A percentile compares a stretch with the other conserved stretches of the same genome.
These are phyloP conservation scores for Neoniphon sammara DNA, from an alignment of 2,797 vertebrate genomes.

Conservation along the genomic window DNA sequence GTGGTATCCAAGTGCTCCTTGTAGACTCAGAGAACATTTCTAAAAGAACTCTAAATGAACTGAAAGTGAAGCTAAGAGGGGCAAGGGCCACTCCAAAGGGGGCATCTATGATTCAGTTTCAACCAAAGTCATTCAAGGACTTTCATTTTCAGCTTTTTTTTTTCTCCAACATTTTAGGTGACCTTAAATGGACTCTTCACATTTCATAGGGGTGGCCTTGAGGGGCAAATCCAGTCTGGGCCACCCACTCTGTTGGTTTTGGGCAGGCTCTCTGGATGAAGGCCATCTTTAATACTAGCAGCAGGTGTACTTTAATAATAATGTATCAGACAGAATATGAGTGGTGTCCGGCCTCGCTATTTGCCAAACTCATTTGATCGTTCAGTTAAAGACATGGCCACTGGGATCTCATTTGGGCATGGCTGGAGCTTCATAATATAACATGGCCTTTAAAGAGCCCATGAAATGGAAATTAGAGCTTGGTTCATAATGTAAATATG, in stretches of 20 bases:
- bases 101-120: not conserved
- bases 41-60: too few species aligned
- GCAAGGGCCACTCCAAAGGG: too few species aligned
- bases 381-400: slow-evolving; percentile 9
- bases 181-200: not conserved
- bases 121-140: not conserved
- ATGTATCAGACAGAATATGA: not conserved
- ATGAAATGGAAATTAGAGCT: not conserved
- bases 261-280: not conserved
- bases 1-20: too few species aligned
- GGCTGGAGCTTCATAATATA: slow-evolving; percentile 18
- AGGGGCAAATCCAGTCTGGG: not conserved
- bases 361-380: not conserved
- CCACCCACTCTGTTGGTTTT: not conserved
- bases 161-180: too few species aligned
- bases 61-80: too few species aligned
- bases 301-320: not conserved
- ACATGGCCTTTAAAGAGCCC: slow-evolving; percentile 12
- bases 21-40: too few species aligned
- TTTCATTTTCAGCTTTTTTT: too few species aligned
- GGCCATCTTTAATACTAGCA: not conserved
- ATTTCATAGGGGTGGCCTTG: not conserved
- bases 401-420: not conserved
- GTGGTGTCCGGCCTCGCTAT: not conserved
- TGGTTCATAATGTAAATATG: slow-evolving; percentile 10